Base-by-base conservation (phyloP, 2,113 vertebrate genomes). In the Nerophis ophidion region DNA sequence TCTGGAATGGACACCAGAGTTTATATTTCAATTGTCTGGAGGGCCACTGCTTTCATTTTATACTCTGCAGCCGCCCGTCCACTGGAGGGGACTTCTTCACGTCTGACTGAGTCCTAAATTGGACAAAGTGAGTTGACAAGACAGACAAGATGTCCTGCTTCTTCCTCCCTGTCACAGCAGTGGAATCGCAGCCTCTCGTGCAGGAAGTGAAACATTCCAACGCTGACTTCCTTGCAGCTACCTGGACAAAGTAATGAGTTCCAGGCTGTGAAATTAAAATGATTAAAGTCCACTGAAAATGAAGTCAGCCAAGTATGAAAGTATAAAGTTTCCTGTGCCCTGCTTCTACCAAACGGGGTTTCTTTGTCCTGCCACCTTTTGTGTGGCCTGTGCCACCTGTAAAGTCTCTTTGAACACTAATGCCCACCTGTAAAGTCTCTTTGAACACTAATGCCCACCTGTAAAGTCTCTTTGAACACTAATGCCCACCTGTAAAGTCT, bases 401-500 rank as follows among this genome's bases (percentile, higher is more conserved):
- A 70, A 83, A 86, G 79, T 59, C 66, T 47, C 72, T 83, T 83
- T 81, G 53, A 81, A 81, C 79, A 51, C 60, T 75, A 71, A 76
- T 71, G 68, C 58, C 72, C 81, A 82, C 74, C 81, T 83, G 79
- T 79, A 70, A 83, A 86, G 79, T 59, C 66, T 47, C 72, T 83
- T 83, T 81, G 53, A 81, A 81, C 79, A 51, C 60, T 75, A 71
- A n/a, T n/a, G n/a, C n/a, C 72, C 81, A 82, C 74, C 81, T 83
- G 79, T 79, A 70, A 83, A 86, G 79, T 59, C 66, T 47, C 72
- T 83, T 83, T 81, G 53, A 81, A 81, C 79, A 51, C 60, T 75
- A 71, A n/a, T n/a, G n/a, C n/a, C 72, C 81, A 82, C 74, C 81
- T 83, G 79, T 79, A 70, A 83, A 86, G 79, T 59, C 66, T 47